A percentile compares a stretch with the other conserved stretches of the same genome.
Conservation (phyloP, 2,113 vertebrate species). For the Tauraco erythrolophus region DNA sequence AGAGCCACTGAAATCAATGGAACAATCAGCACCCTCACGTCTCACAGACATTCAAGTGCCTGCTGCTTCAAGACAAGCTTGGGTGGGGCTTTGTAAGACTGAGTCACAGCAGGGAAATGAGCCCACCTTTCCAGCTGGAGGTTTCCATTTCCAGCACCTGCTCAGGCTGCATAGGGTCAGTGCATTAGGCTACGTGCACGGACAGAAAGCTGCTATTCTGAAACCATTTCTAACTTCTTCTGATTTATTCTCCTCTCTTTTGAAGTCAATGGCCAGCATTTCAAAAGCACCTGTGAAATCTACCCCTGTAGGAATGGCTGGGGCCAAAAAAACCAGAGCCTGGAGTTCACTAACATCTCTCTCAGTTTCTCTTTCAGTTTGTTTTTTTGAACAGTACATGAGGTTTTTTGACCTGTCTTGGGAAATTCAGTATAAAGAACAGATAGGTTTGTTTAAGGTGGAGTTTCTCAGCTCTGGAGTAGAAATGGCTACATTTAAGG, state of each 20-base stretch:
- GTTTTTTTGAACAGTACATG: background rate
- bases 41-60: background rate
- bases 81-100: background rate
- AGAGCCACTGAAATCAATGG: background rate
- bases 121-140: background rate
- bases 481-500: background rate
- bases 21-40: background rate
- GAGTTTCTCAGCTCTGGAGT: background rate
- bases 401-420: background rate
- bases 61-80: background rate
- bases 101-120: background rate
- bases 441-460: background rate
- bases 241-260: constrained; percentile 23
- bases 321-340: background rate
- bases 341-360: background rate
- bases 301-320: background rate
- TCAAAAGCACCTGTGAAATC: constrained; percentile 16
- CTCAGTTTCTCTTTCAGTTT: background rate
- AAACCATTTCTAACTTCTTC: background rate
- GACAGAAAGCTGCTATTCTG: background rate
- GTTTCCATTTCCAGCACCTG: background rate
- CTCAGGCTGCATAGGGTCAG: background rate
- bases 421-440: background rate
- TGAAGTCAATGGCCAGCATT: constrained; percentile 15
- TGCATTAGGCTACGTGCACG: background rate